Evolutionary conservation across 2,797 vertebrate species (phyloP).

Genomic region (Anguilla anguilla): DNA sequence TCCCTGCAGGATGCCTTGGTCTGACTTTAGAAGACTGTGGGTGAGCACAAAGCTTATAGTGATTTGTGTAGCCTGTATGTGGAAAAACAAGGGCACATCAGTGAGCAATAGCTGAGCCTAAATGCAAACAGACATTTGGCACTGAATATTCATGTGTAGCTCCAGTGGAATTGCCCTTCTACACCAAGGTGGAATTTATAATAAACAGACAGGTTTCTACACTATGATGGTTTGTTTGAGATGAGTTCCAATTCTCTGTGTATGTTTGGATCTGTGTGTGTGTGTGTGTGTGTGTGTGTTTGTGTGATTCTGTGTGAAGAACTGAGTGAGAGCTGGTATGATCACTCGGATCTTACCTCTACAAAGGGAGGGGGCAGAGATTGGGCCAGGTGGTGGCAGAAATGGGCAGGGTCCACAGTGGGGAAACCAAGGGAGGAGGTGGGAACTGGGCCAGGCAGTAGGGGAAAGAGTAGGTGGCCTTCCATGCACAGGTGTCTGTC

Average conservation of each 20-base stretch:
- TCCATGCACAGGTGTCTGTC: too few species aligned
- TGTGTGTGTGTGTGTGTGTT: conserved; percentile 19
- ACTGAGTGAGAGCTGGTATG: background rate
- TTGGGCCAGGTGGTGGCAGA: background rate
- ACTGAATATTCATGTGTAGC: background rate
- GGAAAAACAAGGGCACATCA: background rate
- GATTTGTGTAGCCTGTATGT: background rate
- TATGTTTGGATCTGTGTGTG: conserved; percentile 1
- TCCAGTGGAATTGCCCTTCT: background rate
- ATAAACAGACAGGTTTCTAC: background rate
- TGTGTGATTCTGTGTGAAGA: conserved; percentile 13
- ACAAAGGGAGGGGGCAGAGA: background rate
- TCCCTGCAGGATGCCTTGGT: background rate
- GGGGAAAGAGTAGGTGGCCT: background rate
- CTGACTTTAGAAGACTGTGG: background rate
- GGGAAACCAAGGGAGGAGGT: background rate
- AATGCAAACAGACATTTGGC: background rate
- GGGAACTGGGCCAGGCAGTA: background rate
- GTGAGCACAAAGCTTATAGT: background rate
- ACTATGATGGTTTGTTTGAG: too few species aligned
- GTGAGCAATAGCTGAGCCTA: background rate
- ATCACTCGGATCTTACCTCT: conserved; percentile 11
- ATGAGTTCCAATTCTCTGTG: background rate
- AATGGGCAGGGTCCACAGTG: background rate
- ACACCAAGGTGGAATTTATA: background rate